Percentiles rank a stretch among this genome's conserved stretches.
Conservation (phyloP, 2,797 vertebrate genomes). For the Chaunax sp. region DNA sequence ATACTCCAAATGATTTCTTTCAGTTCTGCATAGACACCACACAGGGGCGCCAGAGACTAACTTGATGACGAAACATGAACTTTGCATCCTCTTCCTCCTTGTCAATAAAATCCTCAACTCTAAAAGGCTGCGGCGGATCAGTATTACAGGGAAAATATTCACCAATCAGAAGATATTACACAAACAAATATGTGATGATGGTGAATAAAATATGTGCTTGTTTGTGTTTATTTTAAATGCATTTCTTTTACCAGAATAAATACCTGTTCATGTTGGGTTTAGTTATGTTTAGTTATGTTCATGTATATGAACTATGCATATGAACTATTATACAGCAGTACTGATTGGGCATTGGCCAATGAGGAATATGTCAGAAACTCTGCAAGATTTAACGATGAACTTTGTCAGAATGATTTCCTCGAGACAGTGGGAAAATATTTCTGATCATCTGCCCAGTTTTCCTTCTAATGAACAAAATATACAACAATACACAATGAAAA, state of each 20-base stretch:
- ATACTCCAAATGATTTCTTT: slow-evolving; percentile 1
- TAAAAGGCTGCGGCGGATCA: background rate
- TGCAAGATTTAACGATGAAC: background rate
- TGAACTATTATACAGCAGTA: background rate
- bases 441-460: background rate
- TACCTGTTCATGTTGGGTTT: background rate
- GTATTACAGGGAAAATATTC: background rate
- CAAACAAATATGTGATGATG: background rate
- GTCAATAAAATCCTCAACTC: too few relatives aligned
- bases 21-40: slow-evolving; percentile 57
- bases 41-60: slow-evolving; percentile 75
- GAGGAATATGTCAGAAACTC: background rate
- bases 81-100: background rate
- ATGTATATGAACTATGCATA: background rate
- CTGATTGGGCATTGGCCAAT: background rate
- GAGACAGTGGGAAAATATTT: background rate
- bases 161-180: background rate
- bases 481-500: slow-evolving; percentile 6
- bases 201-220: background rate
- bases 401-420: background rate
- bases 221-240: background rate
- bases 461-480: background rate
- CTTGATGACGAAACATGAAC: slow-evolving; percentile 17
- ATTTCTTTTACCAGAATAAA: background rate
- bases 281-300: background rate